Base-by-base conservation (phyloP, 2,113 vertebrate genomes). In the Plecotus auritus region DNA sequence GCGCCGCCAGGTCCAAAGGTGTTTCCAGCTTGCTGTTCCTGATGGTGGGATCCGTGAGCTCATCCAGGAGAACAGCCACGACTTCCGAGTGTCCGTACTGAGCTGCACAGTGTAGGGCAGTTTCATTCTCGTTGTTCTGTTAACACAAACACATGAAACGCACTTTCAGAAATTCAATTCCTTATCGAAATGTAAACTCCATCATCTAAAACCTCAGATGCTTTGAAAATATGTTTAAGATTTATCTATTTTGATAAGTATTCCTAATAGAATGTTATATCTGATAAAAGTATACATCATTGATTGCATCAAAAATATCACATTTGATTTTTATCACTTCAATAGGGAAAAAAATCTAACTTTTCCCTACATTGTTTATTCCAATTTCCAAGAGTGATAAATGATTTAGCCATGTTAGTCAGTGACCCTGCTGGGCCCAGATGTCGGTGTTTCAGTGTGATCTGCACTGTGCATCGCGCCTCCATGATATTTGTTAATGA, bases 41-140 rank as follows among this genome's bases (percentile, higher is more conserved):
- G 98, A 99, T 99, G 28, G 99, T 99, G 37, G 99, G 99, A 96
- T 99, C 99, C 0, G 99, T 99, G 91, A 99, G 98, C 97, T 99
- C 99, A 96, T 99, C 99, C 7, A 99, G 98, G 82, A 99, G 98
- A 94, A 99, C 99, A 9, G 99, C 98, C 49, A 99, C 99, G 76
- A 99, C 99, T 92, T 99, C 99, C 0, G 99, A 99, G 98, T 99
- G 99, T 91, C 99, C 99, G 1, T 99, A 99, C 54, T 99, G 99
- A 69, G 99, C 99, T 0, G 99, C 99, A 89, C 99, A 99, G 96
- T 99, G 99, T 17, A 99, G 97, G 0, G 99, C 99, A 0, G 99
- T 99, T 98, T 99, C 99, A 69, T 99, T 99, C 98, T 99, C 99
- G 49, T 99, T 99, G 98, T 99, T 99, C 99, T 99, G 97, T 97